phyloP scores from a whole-genome alignment of 2,888 invertebrate species.

The Dynastes tityus region DNA sequence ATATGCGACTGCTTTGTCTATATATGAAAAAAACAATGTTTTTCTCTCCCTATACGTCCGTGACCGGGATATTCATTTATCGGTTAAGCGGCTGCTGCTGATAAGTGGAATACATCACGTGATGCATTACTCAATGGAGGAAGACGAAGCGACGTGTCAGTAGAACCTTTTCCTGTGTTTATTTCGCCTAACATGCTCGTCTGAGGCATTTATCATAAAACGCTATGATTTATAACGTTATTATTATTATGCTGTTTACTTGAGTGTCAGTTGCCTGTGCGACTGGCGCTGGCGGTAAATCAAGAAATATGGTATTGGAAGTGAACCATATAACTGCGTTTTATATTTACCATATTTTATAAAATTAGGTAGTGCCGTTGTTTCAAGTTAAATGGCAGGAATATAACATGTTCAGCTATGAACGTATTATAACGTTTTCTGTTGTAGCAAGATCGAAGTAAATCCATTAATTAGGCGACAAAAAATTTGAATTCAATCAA shows the following conservation, averaged over 20 bases:
- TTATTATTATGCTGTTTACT: slow-evolving; percentile 29
- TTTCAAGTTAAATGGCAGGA: too few relatives aligned
- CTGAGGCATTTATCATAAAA: slow-evolving; percentile 30
- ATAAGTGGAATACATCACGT: slow-evolving; percentile 17
- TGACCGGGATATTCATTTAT: slow-evolving; percentile 30
- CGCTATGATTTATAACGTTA: slow-evolving; percentile 35
- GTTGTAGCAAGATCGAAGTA: too few relatives aligned
- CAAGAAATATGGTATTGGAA: neutral
- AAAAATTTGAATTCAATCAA: too few relatives aligned
- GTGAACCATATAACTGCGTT: neutral
- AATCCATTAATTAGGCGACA: too few relatives aligned
- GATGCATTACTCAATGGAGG: slow-evolving; percentile 20
- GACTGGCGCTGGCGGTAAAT: neutral
- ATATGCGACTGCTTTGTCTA: neutral
- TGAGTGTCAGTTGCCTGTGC: slow-evolving; percentile 11
- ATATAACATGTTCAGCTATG: too few relatives aligned
- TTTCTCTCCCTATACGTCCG: slow-evolving; percentile 2
- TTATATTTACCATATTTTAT: too few relatives aligned
- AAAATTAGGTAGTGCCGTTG: too few relatives aligned
- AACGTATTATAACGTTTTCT: too few relatives aligned
- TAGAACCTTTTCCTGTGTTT: slow-evolving; percentile 16
- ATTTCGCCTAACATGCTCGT: slow-evolving; percentile 10
- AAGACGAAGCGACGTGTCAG: slow-evolving; percentile 22
- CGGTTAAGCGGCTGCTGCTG: slow-evolving; percentile 17
- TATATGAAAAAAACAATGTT: slow-evolving; percentile 14